Percentiles rank a stretch among this genome's conserved stretches.
These are phyloP conservation scores for Teleiodes luculella DNA, from an alignment of 2,888 invertebrate species.

Conservation along the genomic window DNA sequence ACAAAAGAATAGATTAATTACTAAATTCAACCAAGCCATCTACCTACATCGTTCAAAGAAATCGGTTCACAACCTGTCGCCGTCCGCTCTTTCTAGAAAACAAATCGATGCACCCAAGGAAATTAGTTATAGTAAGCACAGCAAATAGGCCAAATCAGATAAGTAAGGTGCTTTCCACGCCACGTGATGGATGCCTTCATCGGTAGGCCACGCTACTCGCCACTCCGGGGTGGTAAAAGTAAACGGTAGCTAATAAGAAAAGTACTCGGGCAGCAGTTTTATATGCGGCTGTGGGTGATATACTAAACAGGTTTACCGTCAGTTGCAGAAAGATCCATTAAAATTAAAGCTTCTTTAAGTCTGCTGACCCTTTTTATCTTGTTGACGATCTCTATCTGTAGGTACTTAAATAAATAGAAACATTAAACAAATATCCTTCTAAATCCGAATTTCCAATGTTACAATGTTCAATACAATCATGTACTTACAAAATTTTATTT, in stretches of 20 bases:
- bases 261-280: background rate
- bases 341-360: no score
- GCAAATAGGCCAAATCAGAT: slow-evolving; percentile 71
- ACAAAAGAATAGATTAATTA: background rate
- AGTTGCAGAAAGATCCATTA: no score
- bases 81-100: slow-evolving; percentile 31
- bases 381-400: no score
- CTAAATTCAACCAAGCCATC: background rate
- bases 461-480: no score
- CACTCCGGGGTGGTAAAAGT: background rate
- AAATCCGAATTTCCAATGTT: no score
- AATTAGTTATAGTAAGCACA: slow-evolving; percentile 60
- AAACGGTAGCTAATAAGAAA: background rate
- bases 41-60: background rate
- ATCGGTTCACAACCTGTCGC: background rate
- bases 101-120: slow-evolving; percentile 57
- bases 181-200: slow-evolving; percentile 74
- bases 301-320: no score
- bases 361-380: no score
- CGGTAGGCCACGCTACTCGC: slow-evolving; percentile 24
- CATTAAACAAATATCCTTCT: no score
- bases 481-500: no score
- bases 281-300: no score
- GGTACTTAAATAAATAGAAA: no score
- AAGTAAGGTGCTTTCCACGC: slow-evolving; percentile 52